These are phyloP conservation scores for Anoura caudifer DNA, from an alignment of 2,113 vertebrate genomes.

Conservation along the genomic window DNA sequence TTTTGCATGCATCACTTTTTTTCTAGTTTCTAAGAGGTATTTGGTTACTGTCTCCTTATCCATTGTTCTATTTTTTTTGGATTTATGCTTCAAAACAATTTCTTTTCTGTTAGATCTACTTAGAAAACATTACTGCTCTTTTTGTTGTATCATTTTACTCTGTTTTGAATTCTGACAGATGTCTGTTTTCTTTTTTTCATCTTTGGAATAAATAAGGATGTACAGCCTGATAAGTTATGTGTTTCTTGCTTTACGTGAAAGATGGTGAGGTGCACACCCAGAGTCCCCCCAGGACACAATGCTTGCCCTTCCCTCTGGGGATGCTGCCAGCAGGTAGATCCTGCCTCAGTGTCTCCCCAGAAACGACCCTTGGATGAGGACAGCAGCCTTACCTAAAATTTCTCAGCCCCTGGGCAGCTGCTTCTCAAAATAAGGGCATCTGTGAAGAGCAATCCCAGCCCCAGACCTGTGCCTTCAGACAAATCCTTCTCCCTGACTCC, in stretches of 20 bases:
- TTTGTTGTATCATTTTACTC: neutral
- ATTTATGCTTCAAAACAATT: neutral
- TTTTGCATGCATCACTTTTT: neutral
- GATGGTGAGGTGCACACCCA: neutral
- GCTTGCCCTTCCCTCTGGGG: neutral
- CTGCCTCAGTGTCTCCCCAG: neutral
- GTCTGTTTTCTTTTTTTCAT: neutral
- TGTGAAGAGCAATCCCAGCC: neutral
- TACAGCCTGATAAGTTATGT: neutral
- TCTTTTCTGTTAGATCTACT: neutral
- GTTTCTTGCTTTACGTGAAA: neutral
- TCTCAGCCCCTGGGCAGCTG: too few relatives aligned
- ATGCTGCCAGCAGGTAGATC: too few relatives aligned
- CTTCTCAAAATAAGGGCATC: neutral
- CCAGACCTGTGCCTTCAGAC: too few relatives aligned
- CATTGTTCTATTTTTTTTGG: neutral
- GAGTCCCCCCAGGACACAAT: neutral
- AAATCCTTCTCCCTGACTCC: neutral
- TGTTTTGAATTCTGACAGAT: neutral
- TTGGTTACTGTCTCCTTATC: neutral
- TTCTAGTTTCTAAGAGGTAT: neutral
- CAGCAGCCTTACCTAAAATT: neutral
- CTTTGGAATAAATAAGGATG: neutral
- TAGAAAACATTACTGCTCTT: neutral
- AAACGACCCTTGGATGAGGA: neutral